Conservation (phyloP, 2,888 invertebrate genomes). For the Trissolcus brochymenae region DNA sequence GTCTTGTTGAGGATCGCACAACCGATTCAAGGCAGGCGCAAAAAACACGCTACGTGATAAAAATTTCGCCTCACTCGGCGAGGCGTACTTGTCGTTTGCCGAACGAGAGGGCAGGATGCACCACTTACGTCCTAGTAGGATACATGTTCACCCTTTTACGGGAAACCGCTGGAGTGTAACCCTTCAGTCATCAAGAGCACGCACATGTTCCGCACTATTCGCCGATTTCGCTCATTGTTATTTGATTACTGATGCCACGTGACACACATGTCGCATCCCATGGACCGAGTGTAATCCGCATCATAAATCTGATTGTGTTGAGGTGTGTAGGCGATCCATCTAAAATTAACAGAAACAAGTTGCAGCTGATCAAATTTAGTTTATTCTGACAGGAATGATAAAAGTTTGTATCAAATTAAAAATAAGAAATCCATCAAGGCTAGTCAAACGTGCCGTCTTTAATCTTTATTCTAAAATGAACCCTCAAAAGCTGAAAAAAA, state of each 20-base stretch:
- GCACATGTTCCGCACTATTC: slow-evolving; percentile 48
- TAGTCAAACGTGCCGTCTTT: too few species aligned
- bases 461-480: too few species aligned
- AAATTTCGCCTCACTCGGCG: slow-evolving; percentile 23
- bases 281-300: slow-evolving; percentile 29
- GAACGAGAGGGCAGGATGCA: slow-evolving; percentile 12
- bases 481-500: too few species aligned
- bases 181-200: slow-evolving; percentile 62
- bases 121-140: slow-evolving; percentile 22
- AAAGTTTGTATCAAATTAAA: too few species aligned
- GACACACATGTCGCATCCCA: slow-evolving; percentile 52
- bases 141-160: slow-evolving; percentile 49
- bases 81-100: slow-evolving; percentile 5
- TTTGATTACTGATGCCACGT: slow-evolving; percentile 47
- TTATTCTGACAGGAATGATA: too few species aligned
- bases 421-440: too few species aligned
- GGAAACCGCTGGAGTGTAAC: slow-evolving; percentile 63
- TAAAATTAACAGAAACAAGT: slow-evolving; percentile 16
- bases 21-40: slow-evolving; percentile 28
- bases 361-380: background rate
- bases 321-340: slow-evolving; percentile 18
- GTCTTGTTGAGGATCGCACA: slow-evolving; percentile 17
- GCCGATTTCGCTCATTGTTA: slow-evolving; percentile 53
- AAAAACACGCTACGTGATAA: slow-evolving; percentile 38
- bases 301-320: slow-evolving; percentile 44